A percentile compares a stretch with the other conserved stretches of the same genome.
phyloP scores from a whole-genome alignment of 35 echinoderm and acorn worm genomes.

The Acanthaster planci region DNA sequence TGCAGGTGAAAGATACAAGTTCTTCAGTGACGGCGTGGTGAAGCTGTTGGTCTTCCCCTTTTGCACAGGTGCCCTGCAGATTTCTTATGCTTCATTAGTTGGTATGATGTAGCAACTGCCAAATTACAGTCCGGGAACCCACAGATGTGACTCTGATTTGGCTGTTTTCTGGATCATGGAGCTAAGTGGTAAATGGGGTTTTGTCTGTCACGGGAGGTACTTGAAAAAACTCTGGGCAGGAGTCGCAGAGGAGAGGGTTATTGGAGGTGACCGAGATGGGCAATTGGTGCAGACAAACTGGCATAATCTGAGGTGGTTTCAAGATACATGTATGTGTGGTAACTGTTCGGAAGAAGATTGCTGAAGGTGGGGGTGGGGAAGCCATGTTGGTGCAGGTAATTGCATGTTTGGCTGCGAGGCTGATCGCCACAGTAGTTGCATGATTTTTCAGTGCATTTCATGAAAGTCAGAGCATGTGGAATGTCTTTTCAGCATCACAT shows the following conservation, averaged over 20 bases:
- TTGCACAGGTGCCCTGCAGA: neutral
- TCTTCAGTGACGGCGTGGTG: constrained; percentile 5
- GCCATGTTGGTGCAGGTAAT: neutral
- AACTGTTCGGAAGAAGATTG: constrained; percentile 2
- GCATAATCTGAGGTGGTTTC: neutral
- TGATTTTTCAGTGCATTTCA: neutral
- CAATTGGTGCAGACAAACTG: neutral
- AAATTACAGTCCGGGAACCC: neutral
- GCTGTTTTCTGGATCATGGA: neutral
- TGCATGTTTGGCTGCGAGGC: neutral
- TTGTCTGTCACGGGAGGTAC: neutral
- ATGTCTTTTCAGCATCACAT: too few relatives aligned
- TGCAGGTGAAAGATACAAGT: neutral
- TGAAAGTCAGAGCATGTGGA: constrained; percentile 1
- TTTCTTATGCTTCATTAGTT: neutral
- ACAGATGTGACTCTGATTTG: neutral
- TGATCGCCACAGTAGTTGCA: constrained; percentile 3
- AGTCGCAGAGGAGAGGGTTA: neutral
- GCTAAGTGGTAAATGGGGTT: neutral
- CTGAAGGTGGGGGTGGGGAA: neutral
- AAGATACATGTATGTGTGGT: neutral
- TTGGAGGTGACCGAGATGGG: neutral
- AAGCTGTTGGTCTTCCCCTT: neutral
- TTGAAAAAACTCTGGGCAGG: neutral
- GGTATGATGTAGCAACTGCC: neutral